Evolutionary conservation across 2,888 invertebrate genomes (phyloP).

Genomic region (Lycocerus yunnanus): DNA sequence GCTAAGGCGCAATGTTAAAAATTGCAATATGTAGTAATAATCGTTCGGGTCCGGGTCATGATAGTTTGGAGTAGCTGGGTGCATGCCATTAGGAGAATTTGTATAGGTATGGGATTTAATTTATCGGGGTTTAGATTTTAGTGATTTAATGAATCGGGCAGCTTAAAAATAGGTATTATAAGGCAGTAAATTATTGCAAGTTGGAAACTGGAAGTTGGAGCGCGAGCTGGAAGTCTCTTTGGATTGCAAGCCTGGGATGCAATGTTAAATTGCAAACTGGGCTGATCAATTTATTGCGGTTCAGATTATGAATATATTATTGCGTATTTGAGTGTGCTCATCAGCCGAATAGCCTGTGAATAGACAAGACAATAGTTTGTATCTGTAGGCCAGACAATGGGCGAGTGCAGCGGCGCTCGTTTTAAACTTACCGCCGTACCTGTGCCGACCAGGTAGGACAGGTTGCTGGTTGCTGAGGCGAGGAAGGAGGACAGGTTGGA

Average conservation of each 20-base stretch:
- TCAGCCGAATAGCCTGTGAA: slow-evolving; percentile 48
- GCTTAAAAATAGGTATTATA: neutral
- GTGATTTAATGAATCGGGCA: neutral
- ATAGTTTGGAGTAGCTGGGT: neutral
- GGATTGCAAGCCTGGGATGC: neutral
- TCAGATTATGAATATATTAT: slow-evolving; percentile 50
- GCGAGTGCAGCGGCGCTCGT: slow-evolving; percentile 39
- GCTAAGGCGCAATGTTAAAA: neutral
- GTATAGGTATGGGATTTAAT: neutral
- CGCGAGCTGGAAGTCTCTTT: neutral
- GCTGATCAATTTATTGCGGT: slow-evolving; percentile 9
- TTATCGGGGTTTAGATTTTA: neutral
- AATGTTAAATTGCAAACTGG: neutral
- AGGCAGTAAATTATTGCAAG: neutral
- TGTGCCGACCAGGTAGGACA: slow-evolving; percentile 46
- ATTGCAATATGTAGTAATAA: neutral
- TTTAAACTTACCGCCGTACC: slow-evolving; percentile 51
- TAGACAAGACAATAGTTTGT: slow-evolving; percentile 55
- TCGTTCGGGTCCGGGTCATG: no score
- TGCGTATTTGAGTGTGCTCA: slow-evolving; percentile 49
- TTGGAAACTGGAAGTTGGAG: neutral
- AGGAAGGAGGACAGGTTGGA: slow-evolving; percentile 53
- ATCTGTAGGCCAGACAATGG: slow-evolving; percentile 52
- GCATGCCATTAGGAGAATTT: neutral
- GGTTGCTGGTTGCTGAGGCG: slow-evolving; percentile 50